Conservation (phyloP, 2,888 invertebrate species). For the Amiota communis region DNA sequence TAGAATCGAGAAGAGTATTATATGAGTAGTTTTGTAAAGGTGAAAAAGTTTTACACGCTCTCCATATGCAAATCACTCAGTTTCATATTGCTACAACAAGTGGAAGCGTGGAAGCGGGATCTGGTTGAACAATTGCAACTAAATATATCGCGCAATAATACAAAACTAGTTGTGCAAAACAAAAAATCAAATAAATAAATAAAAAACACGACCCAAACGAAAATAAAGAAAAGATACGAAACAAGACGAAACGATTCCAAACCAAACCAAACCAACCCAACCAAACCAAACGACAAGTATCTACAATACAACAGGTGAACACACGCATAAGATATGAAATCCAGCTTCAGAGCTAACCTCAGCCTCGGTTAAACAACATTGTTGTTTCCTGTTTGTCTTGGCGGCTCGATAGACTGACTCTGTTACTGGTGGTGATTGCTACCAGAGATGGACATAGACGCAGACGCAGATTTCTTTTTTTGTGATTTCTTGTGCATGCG, state of each 20-base stretch:
- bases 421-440: constrained; percentile 8
- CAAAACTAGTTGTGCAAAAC: constrained; percentile 17
- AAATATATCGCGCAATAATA: constrained; percentile 3
- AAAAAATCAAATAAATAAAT: neutral
- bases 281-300: constrained; percentile 3
- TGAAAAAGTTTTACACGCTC: neutral
- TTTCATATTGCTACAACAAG: neutral
- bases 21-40: neutral
- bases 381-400: constrained; percentile 56
- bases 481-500: constrained; percentile 3
- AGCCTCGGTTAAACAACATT: constrained; percentile 38
- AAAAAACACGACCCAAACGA: neutral
- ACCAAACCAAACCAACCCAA: constrained; percentile 12
- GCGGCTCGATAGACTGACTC: constrained; percentile 1
- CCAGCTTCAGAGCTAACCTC: constrained; percentile 35
- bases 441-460: neutral
- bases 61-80: neutral
- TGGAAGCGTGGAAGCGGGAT: neutral
- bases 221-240: neutral
- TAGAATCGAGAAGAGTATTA: neutral
- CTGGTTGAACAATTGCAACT: constrained; percentile 8
- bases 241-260: neutral
- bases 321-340: constrained; percentile 60
- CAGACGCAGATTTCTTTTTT: constrained; percentile 3
- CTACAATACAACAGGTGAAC: constrained; percentile 61